These are phyloP conservation scores for Harpagus bidentatus DNA, from an alignment of 2,113 vertebrate genomes.

Conservation along the genomic window DNA sequence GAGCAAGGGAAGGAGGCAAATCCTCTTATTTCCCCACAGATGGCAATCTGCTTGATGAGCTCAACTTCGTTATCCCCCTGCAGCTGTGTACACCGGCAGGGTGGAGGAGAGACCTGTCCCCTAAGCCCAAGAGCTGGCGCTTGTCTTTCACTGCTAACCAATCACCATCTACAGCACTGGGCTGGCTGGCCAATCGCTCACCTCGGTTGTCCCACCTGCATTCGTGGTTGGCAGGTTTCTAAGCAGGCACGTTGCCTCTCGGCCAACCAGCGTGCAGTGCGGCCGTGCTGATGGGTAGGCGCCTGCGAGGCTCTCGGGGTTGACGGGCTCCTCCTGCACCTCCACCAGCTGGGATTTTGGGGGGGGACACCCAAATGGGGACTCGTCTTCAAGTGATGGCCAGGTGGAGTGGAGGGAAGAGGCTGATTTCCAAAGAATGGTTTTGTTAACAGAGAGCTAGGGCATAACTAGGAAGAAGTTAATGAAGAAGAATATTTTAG, in stretches of 20 bases:
- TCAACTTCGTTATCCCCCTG: not conserved
- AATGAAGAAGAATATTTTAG: not conserved
- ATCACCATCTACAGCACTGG: not conserved
- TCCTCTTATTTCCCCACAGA: not conserved
- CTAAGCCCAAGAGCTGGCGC: not conserved
- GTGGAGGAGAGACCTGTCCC: not conserved
- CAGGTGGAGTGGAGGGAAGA: not conserved
- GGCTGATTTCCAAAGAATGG: not conserved
- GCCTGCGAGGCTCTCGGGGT: not conserved
- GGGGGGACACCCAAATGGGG: not conserved
- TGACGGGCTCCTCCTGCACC: not conserved
- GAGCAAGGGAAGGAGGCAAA: not conserved
- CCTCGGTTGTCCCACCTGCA: not conserved
- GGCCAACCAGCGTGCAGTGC: accelerated
- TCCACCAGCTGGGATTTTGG: not conserved
- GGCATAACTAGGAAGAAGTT: not conserved
- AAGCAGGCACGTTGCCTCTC: accelerated
- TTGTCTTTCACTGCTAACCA: not conserved
- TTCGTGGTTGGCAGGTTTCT: not conserved
- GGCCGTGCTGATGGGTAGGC: accelerated
- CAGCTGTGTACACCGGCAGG: not conserved
- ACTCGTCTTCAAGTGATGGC: not conserved
- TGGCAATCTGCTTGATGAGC: not conserved
- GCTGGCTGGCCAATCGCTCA: not conserved
- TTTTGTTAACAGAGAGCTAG: not conserved